These are phyloP conservation scores for Eumacrocentrus americanus DNA, from an alignment of 2,888 invertebrate species.

Conservation along the genomic window DNA sequence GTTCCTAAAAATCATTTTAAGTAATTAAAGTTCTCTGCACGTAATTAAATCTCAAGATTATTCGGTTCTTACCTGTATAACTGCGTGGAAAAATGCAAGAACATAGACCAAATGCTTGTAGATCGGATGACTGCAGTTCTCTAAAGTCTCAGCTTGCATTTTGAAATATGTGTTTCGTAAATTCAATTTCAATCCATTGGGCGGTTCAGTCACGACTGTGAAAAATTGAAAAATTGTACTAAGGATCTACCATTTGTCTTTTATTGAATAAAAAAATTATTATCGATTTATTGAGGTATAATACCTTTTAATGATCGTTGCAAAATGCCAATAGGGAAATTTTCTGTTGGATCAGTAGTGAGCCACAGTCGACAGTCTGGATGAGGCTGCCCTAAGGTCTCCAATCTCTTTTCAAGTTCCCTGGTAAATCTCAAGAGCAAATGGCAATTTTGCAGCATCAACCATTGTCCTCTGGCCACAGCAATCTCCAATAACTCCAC, in stretches of 20 bases:
- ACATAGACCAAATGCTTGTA: constrained; percentile 86
- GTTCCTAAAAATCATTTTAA: constrained; percentile 78
- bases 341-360: constrained; percentile 86
- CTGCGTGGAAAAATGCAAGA: constrained; percentile 91
- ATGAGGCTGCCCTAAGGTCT: constrained; percentile 80
- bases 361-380: constrained; percentile 92
- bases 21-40: constrained; percentile 4
- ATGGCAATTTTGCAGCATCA: constrained; percentile 93
- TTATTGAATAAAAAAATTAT: neutral
- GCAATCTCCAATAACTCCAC: constrained; percentile 72
- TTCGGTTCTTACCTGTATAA: constrained; percentile 72
- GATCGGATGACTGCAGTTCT: constrained; percentile 75
- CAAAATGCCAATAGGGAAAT: constrained; percentile 88
- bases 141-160: constrained; percentile 75
- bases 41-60: constrained; percentile 1
- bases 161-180: constrained; percentile 88
- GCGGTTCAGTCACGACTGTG: constrained; percentile 91
- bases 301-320: constrained; percentile 83
- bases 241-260: too few species aligned
- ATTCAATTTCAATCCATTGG: constrained; percentile 88
- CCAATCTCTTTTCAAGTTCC: constrained; percentile 82
- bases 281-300: neutral
- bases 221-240: too few species aligned
- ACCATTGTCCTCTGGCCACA: constrained; percentile 82
- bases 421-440: constrained; percentile 79